These are phyloP conservation scores for Lateolabrax maculatus DNA, from an alignment of 2,797 vertebrate species.

Conservation along the genomic window DNA sequence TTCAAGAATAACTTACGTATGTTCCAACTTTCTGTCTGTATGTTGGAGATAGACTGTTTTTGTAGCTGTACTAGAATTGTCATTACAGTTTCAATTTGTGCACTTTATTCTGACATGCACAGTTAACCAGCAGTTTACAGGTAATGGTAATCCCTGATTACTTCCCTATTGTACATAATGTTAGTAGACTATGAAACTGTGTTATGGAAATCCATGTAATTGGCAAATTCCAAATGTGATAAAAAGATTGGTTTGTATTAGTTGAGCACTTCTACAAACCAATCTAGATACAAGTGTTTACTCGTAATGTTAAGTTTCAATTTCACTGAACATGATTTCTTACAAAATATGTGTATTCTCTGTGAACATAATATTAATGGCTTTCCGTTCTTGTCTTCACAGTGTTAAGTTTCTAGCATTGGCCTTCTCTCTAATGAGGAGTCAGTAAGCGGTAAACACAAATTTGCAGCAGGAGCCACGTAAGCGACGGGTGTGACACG, in stretches of 20 bases:
- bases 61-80: conserved; percentile 55
- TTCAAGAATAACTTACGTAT: conserved; percentile 16
- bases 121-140: conserved; percentile 85
- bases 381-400: conserved; percentile 85
- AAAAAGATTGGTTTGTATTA: conserved; percentile 54
- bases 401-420: conserved; percentile 91
- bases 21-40: conserved; percentile 43
- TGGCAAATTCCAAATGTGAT: conserved; percentile 45
- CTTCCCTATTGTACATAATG: conserved; percentile 68
- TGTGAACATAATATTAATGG: conserved; percentile 64
- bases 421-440: conserved; percentile 85
- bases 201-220: conserved; percentile 41
- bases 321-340: conserved; percentile 38
- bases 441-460: conserved; percentile 84
- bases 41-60: conserved; percentile 34
- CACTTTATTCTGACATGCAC: conserved; percentile 81
- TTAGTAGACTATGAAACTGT: conserved; percentile 40
- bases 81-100: conserved; percentile 62
- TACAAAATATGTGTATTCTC: conserved; percentile 18
- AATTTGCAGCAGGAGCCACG: conserved; percentile 81
- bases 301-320: conserved; percentile 21
- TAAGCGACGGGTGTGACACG: conserved; percentile 75
- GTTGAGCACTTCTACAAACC: conserved; percentile 40
- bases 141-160: conserved; percentile 84
- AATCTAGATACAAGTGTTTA: conserved; percentile 31